These are phyloP conservation scores for Cryptophagus acutangulus DNA, from an alignment of 2,888 invertebrate species.

Conservation along the genomic window DNA sequence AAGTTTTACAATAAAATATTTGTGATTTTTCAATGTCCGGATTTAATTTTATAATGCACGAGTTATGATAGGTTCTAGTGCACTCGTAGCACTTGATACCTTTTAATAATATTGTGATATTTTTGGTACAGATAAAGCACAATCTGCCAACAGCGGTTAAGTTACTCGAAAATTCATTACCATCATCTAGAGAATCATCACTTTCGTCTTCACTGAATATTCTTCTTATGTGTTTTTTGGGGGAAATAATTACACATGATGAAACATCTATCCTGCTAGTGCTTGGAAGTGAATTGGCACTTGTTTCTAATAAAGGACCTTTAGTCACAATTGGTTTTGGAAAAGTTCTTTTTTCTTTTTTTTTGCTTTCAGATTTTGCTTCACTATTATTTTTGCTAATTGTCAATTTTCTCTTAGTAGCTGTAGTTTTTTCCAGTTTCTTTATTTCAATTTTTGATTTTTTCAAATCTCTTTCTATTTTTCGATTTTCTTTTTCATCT, in stretches of 20 bases:
- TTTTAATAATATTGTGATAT: neutral
- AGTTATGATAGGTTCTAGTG: neutral
- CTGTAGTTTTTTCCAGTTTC: neutral
- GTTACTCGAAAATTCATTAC: neutral
- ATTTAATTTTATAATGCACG: neutral
- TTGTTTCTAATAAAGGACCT: too few species aligned
- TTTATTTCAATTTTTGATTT: too few species aligned
- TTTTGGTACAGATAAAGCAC: constrained; percentile 1
- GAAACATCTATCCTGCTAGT: constrained; percentile 1
- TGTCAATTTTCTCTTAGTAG: too few species aligned
- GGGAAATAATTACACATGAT: neutral
- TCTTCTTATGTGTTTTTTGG: neutral
- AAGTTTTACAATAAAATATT: neutral
- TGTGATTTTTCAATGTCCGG: neutral
- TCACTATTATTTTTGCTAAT: neutral
- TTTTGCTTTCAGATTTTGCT: constrained; percentile 2
- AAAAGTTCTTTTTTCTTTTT: constrained; percentile 9
- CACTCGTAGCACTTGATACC: constrained; percentile 1
- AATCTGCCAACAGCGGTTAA: neutral
- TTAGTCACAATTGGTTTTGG: too few species aligned
- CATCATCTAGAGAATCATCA: neutral
- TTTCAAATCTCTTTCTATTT: constrained; percentile 9
- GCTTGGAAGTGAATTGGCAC: neutral
- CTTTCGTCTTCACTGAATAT: neutral
- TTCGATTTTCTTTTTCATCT: constrained; percentile 10